Base-by-base conservation (phyloP, 2,113 vertebrate genomes). In the Halcyon senegalensis region DNA sequence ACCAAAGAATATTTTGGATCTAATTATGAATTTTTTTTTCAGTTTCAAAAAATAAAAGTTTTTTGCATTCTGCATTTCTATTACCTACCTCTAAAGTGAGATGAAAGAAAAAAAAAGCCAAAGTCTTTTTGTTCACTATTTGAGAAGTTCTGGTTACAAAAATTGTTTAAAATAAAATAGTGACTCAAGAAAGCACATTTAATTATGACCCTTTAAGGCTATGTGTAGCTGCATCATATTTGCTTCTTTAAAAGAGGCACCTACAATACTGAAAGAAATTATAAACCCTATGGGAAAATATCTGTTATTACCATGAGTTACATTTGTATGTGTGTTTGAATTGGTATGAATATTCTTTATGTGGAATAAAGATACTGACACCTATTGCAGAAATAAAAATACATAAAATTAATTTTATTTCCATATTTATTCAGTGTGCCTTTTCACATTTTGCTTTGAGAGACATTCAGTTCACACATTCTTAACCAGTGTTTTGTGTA, bases 271-370 rank as follows among this genome's bases (percentile, higher is more conserved):
- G 56, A 82, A 91, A 72, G 33, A 55, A 58, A 89, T 63, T 93
- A 85, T 50, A 85, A 96, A 92, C 7, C 55, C 67, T 81, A 11
- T 33, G 77, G 68, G 58, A 91, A 95, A 85, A 75, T 85, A 83
- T 87, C 86, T 84, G 28, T 83, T 72, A 87, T 43, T 93, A 53
- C 8, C 8, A 35, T 55, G 24, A 35, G 16, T 96, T 86, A 41
- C 53, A 58, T 66, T 76, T 63, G 18, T 12, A 43, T 66, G 10
- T 63, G n/a, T 56, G 56, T 80, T 78, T 81, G 41, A 77, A 89
- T 70, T 78, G 5, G 33, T 64, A 86, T 46, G 10, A 53, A 23
- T 67, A 56, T 92, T 81, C 16, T 64, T 4, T 75, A 11, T 21
- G 56, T 66, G 18, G 15, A 62, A 30, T 43, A 59, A 4, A 79